phyloP scores from a whole-genome alignment of 1,140 invertebrate species.

The Mycetomoellerius zeteki region DNA sequence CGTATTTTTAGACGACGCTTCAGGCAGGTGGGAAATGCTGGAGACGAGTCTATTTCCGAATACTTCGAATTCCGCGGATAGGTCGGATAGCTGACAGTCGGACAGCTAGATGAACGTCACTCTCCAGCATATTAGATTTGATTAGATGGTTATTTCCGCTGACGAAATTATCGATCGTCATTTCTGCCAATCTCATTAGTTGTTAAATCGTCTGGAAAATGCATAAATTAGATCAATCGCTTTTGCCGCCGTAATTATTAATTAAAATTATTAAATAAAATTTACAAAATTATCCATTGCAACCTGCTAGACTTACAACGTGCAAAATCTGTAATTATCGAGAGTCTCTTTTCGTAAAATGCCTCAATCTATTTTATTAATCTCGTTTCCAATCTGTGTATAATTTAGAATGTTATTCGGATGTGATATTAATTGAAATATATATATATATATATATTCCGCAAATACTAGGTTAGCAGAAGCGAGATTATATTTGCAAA shows the following conservation, averaged over 20 bases:
- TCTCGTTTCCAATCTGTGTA: background rate
- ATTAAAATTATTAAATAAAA: slow-evolving; percentile 10
- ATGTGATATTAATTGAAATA: background rate
- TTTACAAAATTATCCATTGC: slow-evolving; percentile 9
- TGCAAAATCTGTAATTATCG: background rate
- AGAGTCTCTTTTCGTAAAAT: background rate
- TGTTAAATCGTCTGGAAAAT: slow-evolving; percentile 17
- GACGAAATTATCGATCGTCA: slow-evolving; percentile 45
- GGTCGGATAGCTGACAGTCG: slow-evolving; percentile 58
- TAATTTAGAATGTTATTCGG: background rate
- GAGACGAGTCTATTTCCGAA: slow-evolving; percentile 75
- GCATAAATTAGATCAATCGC: slow-evolving; percentile 24
- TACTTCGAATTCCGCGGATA: slow-evolving; percentile 65
- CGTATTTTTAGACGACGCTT: slow-evolving; percentile 77
- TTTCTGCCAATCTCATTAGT: slow-evolving; percentile 40
- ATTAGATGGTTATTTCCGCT: slow-evolving; percentile 64
- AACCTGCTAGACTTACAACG: background rate
- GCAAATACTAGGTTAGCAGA: background rate
- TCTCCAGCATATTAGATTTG: slow-evolving; percentile 18
- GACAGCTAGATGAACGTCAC: slow-evolving; percentile 44
- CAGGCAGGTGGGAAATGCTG: slow-evolving; percentile 73
- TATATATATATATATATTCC: background rate
- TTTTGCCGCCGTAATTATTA: background rate
- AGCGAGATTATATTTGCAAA: background rate
- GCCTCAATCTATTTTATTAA: background rate